Evolutionary conservation across 2,113 vertebrate species (phyloP).

Genomic region (Rhinolophus sinicus): DNA sequence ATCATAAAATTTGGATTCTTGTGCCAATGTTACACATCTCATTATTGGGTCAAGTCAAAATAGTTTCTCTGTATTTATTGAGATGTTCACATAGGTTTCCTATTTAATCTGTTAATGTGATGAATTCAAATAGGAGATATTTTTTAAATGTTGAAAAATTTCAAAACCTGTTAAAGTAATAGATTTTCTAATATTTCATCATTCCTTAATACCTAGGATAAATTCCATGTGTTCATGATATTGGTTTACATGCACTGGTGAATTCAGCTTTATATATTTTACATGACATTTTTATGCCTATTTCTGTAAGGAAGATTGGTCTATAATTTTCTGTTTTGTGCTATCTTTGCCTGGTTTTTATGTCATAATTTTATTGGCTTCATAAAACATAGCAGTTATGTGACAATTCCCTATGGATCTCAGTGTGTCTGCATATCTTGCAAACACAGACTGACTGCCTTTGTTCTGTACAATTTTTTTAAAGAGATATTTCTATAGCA

Average conservation of each 20-base stretch:
- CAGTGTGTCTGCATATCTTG: neutral
- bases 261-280: neutral
- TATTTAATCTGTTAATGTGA: neutral
- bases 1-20: neutral
- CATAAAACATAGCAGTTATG: neutral
- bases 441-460: neutral
- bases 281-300: neutral
- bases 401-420: neutral
- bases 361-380: conserved; percentile 12
- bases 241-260: neutral
- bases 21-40: neutral
- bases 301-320: neutral
- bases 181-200: neutral
- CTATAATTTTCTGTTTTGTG: neutral
- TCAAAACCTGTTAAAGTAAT: neutral
- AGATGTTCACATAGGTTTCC: neutral
- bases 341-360: neutral
- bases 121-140: neutral
- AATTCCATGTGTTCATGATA: neutral
- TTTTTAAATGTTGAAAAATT: neutral
- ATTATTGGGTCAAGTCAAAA: conserved; percentile 3
- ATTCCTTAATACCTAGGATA: neutral
- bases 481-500: neutral
- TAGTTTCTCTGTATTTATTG: neutral
- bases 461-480: neutral